These are phyloP conservation scores for Microctonus brassicae DNA, from an alignment of 2,888 invertebrate genomes.

Conservation along the genomic window DNA sequence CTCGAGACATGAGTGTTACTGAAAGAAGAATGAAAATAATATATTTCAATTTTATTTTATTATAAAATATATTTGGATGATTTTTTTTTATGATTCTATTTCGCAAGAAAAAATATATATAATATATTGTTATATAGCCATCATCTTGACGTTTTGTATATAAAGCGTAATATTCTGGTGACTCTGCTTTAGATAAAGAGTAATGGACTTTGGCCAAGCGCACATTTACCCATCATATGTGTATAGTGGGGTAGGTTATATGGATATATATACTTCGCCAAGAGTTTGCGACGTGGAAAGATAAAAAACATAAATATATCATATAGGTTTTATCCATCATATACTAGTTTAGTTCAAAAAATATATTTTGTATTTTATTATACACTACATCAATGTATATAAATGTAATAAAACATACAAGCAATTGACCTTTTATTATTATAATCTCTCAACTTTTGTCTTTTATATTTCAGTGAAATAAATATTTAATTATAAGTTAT, in stretches of 20 bases:
- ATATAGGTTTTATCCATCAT: slow-evolving; percentile 7
- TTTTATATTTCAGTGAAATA: no score
- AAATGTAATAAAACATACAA: not conserved
- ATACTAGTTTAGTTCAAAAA: not conserved
- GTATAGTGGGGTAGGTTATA: slow-evolving; percentile 28
- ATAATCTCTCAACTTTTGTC: not conserved
- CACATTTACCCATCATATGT: slow-evolving; percentile 43
- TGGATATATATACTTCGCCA: not conserved
- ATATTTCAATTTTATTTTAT: not conserved
- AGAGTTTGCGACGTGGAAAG: slow-evolving; percentile 12
- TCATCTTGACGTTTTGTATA: not conserved
- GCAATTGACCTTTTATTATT: not conserved
- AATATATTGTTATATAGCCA: not conserved
- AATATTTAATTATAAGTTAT: no score
- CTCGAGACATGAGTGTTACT: no score
- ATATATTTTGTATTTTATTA: not conserved
- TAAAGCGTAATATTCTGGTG: slow-evolving; percentile 5
- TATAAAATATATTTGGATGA: not conserved
- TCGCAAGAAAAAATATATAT: not conserved
- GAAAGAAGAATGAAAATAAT: no score
- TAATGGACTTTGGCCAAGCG: slow-evolving; percentile 61
- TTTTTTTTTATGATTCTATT: not conserved
- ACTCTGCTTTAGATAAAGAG: slow-evolving; percentile 64
- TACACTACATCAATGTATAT: not conserved
- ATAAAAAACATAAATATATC: slow-evolving; percentile 22